These are phyloP conservation scores for Albula glossodonta DNA, from an alignment of 2,113 vertebrate genomes.

Conservation along the genomic window DNA sequence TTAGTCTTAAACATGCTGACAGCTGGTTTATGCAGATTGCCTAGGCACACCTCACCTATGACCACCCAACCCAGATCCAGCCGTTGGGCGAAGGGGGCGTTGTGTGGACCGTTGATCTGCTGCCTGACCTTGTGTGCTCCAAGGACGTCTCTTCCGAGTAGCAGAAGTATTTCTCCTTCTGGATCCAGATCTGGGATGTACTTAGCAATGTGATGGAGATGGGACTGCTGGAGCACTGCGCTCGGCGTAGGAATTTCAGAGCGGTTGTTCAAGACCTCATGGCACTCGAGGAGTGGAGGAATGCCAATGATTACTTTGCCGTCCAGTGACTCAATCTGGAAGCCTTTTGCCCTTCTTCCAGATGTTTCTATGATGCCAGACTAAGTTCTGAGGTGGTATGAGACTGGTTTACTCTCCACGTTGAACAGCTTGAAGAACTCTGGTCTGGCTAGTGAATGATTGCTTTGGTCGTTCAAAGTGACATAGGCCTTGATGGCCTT, in stretches of 20 bases:
- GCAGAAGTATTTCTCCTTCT: conserved; percentile 8
- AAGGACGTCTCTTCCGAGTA: conserved; percentile 6
- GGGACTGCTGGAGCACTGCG: neutral
- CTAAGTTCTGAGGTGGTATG: conserved; percentile 20
- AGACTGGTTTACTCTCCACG: neutral
- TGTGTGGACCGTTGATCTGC: conserved; percentile 12
- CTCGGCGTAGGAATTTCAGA: conserved; percentile 24
- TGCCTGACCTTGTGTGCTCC: conserved; percentile 22
- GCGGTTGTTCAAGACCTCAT: conserved; percentile 3
- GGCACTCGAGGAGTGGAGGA: conserved; percentile 21
- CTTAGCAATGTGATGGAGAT: neutral
- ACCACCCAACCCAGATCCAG: conserved; percentile 24
- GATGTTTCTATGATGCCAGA: conserved; percentile 3
- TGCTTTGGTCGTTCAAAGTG: conserved; percentile 2
- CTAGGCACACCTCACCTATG: conserved; percentile 17
- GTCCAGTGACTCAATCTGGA: conserved; percentile 16
- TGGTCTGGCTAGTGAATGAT: conserved; percentile 1
- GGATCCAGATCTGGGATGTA: conserved; percentile 14
- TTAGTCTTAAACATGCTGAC: conserved; percentile 11
- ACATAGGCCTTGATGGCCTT: neutral
- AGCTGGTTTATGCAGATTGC: conserved; percentile 1
- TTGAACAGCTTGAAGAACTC: neutral
- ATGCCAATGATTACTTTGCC: neutral
- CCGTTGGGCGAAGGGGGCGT: conserved; percentile 4
- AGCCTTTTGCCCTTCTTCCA: conserved; percentile 10